Evolutionary conservation across 1,140 invertebrate genomes (phyloP).

Genomic region (Lepidurus packardi): DNA sequence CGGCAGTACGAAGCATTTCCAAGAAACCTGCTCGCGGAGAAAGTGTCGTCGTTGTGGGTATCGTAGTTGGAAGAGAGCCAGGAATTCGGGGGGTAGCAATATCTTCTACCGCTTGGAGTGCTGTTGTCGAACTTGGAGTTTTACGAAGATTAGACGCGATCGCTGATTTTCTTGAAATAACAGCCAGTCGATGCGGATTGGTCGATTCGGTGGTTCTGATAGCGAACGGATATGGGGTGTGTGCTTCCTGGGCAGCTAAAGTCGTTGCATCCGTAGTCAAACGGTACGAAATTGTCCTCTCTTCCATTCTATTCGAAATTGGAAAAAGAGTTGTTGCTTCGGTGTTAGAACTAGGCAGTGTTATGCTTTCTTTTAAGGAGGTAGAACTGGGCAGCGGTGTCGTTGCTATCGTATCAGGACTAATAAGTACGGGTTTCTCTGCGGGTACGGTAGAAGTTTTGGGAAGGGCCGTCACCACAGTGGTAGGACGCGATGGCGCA

Average conservation of each 20-base stretch:
- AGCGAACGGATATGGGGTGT: not conserved
- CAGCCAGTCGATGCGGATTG: not conserved
- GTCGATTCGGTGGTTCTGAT: not conserved
- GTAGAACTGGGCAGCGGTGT: no score
- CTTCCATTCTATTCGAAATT: no score
- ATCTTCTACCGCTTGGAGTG: not conserved
- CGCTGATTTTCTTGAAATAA: not conserved
- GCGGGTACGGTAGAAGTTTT: no score
- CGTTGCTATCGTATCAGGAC: no score
- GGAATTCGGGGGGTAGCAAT: not conserved
- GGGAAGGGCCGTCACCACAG: no score
- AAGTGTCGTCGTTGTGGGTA: not conserved
- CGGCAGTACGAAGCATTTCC: not conserved
- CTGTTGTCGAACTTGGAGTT: not conserved
- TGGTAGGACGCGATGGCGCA: no score
- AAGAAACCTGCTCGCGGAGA: not conserved
- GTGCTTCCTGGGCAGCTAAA: not conserved
- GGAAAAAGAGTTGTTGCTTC: no score
- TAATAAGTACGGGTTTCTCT: no score
- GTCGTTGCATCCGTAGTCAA: not conserved
- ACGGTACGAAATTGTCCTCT: not conserved
- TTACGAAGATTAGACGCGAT: not conserved
- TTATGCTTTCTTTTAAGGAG: no score
- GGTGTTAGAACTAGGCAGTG: no score
- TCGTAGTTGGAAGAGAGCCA: not conserved